Percentiles rank a stretch among this genome's conserved stretches.
These are phyloP conservation scores for Merops nubicus DNA, from an alignment of 2,113 vertebrate genomes.

Conservation along the genomic window DNA sequence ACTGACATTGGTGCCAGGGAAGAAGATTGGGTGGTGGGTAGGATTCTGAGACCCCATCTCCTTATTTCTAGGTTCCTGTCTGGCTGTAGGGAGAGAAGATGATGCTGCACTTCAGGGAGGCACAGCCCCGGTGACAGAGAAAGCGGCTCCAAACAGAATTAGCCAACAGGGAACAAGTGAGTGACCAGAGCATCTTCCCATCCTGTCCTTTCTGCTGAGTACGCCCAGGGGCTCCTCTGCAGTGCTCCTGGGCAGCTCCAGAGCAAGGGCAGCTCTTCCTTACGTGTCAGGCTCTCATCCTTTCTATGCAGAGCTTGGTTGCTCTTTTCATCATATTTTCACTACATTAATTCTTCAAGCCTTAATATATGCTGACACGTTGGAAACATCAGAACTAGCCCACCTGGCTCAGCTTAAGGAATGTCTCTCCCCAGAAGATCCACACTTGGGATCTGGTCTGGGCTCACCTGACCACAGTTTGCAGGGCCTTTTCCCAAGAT, in stretches of 20 bases:
- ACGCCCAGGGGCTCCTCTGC: not conserved
- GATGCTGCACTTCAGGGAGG: not conserved
- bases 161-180: not conserved
- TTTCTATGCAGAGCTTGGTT: not conserved
- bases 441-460: not conserved
- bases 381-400: not conserved
- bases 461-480: not conserved
- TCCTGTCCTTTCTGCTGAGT: not conserved
- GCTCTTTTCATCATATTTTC: not conserved
- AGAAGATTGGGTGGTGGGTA: not conserved
- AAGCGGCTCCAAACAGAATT: not conserved
- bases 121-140: not conserved
- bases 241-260: not conserved
- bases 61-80: not conserved
- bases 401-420: not conserved
- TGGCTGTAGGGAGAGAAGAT: not conserved
- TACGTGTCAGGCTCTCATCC: fast-evolving
- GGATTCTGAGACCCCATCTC: not conserved
- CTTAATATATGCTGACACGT: fast-evolving
- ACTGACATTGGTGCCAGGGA: not conserved
- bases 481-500: not conserved
- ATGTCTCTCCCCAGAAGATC: not conserved
- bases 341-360: not conserved
- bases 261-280: not conserved
- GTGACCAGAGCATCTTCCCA: not conserved